Conservation (phyloP, 2,888 invertebrate species). For the Apamea sordens region DNA sequence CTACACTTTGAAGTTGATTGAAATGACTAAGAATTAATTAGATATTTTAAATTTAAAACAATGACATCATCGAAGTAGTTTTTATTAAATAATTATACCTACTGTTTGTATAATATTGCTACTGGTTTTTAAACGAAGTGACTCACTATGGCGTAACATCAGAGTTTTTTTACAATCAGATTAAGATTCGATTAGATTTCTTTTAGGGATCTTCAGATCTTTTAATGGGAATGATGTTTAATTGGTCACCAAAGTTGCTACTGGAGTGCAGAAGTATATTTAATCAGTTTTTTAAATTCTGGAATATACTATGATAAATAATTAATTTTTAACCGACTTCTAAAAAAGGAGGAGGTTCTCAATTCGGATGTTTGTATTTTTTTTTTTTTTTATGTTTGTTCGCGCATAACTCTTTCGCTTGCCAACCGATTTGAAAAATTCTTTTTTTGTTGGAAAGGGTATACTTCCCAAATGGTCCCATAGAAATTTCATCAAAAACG, state of each 20-base stretch:
- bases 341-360: too few species aligned
- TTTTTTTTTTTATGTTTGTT: too few species aligned
- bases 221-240: not conserved
- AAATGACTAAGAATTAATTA: not conserved
- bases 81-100: constrained; percentile 1
- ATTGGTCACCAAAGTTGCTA: not conserved
- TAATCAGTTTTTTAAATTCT: not conserved
- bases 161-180: not conserved
- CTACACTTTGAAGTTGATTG: not conserved
- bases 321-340: too few species aligned
- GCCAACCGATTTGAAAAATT: too few species aligned
- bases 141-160: not conserved
- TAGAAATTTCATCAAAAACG: too few species aligned
- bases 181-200: not conserved
- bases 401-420: too few species aligned
- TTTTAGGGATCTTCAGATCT: not conserved
- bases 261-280: not conserved
- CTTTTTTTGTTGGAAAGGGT: too few species aligned
- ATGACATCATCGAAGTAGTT: constrained; percentile 9
- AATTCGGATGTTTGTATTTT: too few species aligned
- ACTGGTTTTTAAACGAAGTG: constrained; percentile 15
- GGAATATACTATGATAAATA: too few species aligned
- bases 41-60: not conserved
- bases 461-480: too few species aligned
- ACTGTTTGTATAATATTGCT: constrained; percentile 10